Percentiles rank a stretch among this genome's conserved stretches.
Conservation (phyloP, 2,113 vertebrate genomes). For the Formicarius rufipectus region DNA sequence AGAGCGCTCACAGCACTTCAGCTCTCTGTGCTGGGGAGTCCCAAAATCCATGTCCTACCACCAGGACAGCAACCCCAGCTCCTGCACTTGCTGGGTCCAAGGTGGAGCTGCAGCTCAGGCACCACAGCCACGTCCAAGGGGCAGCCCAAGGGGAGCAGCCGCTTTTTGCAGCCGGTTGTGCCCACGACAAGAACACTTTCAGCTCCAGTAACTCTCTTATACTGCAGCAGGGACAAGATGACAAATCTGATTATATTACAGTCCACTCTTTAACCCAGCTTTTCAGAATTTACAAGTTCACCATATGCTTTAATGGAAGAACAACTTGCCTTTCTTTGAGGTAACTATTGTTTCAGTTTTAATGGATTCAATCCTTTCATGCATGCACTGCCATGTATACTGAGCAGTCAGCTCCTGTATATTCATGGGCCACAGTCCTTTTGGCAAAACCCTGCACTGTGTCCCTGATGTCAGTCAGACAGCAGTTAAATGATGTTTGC, state of each 20-base stretch:
- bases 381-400: neutral
- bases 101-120: neutral
- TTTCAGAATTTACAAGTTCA: conserved; percentile 15
- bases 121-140: neutral
- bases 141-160: neutral
- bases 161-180: rapidly evolving
- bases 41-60: neutral
- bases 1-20: neutral
- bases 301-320: neutral
- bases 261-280: neutral
- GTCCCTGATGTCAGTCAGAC: neutral
- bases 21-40: rapidly evolving
- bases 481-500: neutral
- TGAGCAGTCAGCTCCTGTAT: neutral
- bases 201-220: neutral
- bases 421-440: neutral
- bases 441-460: neutral
- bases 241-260: neutral
- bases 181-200: neutral
- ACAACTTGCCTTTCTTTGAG: neutral
- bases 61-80: neutral
- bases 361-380: neutral
- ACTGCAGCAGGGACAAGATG: neutral
- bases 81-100: neutral
- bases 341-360: neutral